phyloP scores from a whole-genome alignment of 2,113 vertebrate species.

The Ptyas mucosa region DNA sequence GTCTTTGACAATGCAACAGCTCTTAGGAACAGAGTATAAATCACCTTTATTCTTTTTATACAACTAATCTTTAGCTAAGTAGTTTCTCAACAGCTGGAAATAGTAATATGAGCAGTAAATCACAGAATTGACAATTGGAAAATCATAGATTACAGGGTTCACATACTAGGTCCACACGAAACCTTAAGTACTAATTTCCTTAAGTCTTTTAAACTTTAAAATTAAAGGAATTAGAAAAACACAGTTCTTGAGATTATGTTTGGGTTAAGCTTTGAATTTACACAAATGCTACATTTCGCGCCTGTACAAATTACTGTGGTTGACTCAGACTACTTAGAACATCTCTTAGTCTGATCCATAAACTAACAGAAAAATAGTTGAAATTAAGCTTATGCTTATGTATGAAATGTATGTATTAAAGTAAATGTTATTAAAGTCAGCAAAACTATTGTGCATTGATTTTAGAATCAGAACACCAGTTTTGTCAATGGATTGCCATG shows the following conservation, averaged over 20 bases:
- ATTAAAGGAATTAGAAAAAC: neutral
- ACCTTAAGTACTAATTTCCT: neutral
- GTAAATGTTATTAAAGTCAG: neutral
- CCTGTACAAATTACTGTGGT: constrained; percentile 7
- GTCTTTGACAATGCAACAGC: neutral
- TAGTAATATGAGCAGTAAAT: neutral
- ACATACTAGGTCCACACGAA: neutral
- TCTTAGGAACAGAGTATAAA: neutral
- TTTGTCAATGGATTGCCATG: neutral
- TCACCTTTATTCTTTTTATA: neutral
- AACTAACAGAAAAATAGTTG: neutral
- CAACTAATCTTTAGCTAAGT: neutral
- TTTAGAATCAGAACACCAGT: neutral
- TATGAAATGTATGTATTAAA: neutral
- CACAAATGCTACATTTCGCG: constrained; percentile 1
- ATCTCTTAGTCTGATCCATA: neutral
- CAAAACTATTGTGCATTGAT: neutral
- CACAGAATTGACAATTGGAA: neutral
- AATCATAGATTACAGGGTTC: neutral
- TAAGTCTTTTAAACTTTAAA: neutral
- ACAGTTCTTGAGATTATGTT: neutral
- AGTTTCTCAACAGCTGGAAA: neutral
- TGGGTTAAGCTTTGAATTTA: neutral
- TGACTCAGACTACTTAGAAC: neutral
- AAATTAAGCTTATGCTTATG: neutral